Conservation (phyloP, 30 jellyfish, hydroid and myxozoan genomes). For the Cassiopea xamachana region DNA sequence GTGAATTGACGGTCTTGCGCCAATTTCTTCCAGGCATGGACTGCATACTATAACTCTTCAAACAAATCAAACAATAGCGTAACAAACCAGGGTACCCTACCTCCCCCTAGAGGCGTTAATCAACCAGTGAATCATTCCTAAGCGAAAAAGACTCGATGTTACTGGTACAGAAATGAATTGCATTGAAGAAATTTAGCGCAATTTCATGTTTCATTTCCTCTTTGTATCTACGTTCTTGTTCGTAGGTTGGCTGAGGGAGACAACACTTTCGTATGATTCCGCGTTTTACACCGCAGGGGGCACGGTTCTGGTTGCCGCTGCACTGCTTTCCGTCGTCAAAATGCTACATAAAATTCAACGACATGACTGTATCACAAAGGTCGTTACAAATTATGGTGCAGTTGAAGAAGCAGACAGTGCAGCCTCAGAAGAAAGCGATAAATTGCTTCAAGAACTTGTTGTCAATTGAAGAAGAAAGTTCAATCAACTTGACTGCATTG, state of each 20-base stretch:
- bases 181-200: not conserved
- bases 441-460: not conserved
- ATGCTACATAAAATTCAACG: not conserved
- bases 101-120: too few species aligned
- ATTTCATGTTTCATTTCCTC: too few species aligned
- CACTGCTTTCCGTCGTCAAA: constrained; percentile 51
- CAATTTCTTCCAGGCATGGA: too few species aligned
- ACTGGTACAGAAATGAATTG: not conserved
- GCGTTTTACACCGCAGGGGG: constrained; percentile 72
- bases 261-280: constrained; percentile 32
- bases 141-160: too few species aligned
- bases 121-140: too few species aligned
- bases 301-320: constrained; percentile 47
- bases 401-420: not conserved
- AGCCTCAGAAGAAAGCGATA: not conserved
- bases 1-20: too few species aligned
- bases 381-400: not conserved
- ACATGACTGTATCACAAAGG: not conserved
- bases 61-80: too few species aligned
- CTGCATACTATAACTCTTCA: too few species aligned
- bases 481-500: not conserved
- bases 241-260: constrained; percentile 72
- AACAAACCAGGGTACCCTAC: too few species aligned
- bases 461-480: not conserved
- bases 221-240: not conserved